phyloP scores from a whole-genome alignment of 2,113 vertebrate species.

The Polyodon spathula region DNA sequence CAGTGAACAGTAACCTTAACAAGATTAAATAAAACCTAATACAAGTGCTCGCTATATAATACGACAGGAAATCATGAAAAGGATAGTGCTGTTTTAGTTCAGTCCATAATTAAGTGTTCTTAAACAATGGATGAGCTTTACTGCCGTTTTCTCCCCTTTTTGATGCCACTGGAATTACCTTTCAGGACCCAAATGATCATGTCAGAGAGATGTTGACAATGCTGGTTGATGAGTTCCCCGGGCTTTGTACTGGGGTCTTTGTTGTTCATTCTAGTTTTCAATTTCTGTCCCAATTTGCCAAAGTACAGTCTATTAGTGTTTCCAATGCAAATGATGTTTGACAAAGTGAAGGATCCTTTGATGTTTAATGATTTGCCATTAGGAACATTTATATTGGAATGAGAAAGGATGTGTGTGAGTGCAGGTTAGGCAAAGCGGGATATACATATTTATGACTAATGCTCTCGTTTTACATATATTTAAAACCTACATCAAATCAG shows the following conservation, averaged over 20 bases:
- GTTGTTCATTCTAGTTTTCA: slow-evolving; percentile 1
- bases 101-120: slow-evolving; percentile 1
- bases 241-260: background rate
- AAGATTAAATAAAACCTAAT: too few species aligned
- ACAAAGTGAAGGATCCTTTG: background rate
- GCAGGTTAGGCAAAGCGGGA: background rate
- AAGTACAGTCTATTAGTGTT: background rate
- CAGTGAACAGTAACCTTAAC: too few species aligned
- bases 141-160: background rate
- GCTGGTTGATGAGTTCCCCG: background rate
- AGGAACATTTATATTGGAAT: slow-evolving; percentile 3
- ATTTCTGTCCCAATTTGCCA: background rate
- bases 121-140: background rate
- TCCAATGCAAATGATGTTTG: background rate
- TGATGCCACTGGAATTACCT: slow-evolving; percentile 1
- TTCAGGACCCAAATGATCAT: slow-evolving; percentile 1
- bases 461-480: slow-evolving; percentile 1
- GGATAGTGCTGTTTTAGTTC: background rate
- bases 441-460: slow-evolving; percentile 8
- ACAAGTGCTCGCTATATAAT: too few species aligned
- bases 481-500: slow-evolving; percentile 3
- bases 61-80: background rate
- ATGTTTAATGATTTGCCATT: slow-evolving; percentile 3
- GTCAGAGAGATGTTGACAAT: background rate
- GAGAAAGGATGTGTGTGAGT: background rate